phyloP scores from a whole-genome alignment of 1,140 invertebrate genomes.

The Penaeus vannamei region DNA sequence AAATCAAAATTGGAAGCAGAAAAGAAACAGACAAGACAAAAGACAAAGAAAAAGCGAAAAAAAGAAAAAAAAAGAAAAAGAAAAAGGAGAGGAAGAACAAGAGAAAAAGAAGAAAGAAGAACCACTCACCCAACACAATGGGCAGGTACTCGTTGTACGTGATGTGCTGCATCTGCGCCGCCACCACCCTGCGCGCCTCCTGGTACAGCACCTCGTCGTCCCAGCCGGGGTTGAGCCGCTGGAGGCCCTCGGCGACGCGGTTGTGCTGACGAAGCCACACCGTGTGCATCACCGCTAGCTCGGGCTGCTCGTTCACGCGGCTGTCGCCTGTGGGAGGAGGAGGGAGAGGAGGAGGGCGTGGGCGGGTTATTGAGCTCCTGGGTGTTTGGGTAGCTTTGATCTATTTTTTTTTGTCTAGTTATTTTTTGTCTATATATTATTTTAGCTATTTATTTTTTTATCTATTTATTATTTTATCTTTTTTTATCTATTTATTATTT shows the following conservation, averaged over 20 bases:
- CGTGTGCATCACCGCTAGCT: conserved; percentile 73
- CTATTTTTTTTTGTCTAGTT: no score
- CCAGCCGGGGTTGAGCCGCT: conserved; percentile 75
- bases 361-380: not conserved
- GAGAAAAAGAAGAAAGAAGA: not conserved
- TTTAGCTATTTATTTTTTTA: not conserved
- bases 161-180: conserved; percentile 78
- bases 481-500: no score
- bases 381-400: no score
- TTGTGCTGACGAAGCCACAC: conserved; percentile 77
- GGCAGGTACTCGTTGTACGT: conserved; percentile 75
- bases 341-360: not conserved
- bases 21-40: no score
- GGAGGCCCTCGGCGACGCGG: conserved; percentile 72
- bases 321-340: conserved; percentile 73
- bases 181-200: conserved; percentile 71
- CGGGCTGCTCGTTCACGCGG: conserved; percentile 77
- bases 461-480: no score
- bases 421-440: not conserved
- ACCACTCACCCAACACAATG: conserved; percentile 70
- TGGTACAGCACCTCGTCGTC: conserved; percentile 73
- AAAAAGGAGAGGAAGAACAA: not conserved
- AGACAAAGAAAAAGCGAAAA: no score
- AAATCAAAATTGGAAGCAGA: no score
- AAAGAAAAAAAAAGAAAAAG: not conserved